These are phyloP conservation scores for Epinephelus malabaricus DNA, from an alignment of 2,797 vertebrate genomes.

Conservation along the genomic window DNA sequence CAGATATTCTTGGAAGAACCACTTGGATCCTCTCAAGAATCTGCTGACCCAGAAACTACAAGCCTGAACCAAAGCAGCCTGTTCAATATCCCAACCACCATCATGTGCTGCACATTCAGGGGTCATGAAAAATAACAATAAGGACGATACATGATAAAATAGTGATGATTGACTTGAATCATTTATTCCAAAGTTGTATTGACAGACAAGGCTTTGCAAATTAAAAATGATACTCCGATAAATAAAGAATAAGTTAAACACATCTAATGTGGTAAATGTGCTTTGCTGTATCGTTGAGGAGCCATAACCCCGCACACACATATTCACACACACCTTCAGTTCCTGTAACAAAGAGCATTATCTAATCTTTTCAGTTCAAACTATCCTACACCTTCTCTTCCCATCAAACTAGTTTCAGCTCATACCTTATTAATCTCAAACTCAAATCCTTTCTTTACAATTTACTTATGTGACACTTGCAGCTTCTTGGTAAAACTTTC, in stretches of 20 bases:
- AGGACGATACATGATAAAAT: neutral
- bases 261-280: conserved; percentile 12
- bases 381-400: neutral
- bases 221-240: conserved; percentile 14
- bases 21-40: conserved; percentile 1
- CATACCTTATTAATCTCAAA: conserved; percentile 13
- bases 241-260: conserved; percentile 28
- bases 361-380: conserved; percentile 12
- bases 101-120: too few species aligned
- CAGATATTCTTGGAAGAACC: neutral
- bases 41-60: neutral
- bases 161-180: neutral
- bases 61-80: neutral
- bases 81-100: neutral
- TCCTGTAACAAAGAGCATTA: neutral
- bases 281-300: conserved; percentile 16
- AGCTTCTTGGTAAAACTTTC: too few species aligned
- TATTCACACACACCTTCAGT: conserved; percentile 17
- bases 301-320: conserved; percentile 21
- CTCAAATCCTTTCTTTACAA: neutral
- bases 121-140: neutral
- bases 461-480: neutral
- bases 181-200: conserved; percentile 61
- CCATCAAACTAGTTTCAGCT: neutral
- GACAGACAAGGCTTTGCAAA: conserved; percentile 37